Conservation (phyloP, 2,113 vertebrate genomes). For the Barnardius zonarius region DNA sequence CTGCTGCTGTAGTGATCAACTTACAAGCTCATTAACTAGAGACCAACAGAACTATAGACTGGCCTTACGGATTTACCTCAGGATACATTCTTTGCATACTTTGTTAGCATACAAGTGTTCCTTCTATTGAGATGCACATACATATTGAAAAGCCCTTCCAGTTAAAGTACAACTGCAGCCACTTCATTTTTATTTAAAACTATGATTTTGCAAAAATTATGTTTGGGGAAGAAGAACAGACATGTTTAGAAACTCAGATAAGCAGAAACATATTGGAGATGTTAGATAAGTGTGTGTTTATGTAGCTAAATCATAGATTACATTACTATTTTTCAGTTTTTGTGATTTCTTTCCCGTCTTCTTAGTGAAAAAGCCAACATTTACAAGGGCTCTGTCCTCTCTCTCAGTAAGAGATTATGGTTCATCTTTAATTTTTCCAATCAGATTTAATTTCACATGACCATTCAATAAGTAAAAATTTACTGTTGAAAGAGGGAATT, state of each 20-base stretch:
- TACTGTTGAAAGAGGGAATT: background rate
- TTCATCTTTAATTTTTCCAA: background rate
- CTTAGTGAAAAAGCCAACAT: background rate
- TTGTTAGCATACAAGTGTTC: background rate
- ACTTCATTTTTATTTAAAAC: background rate
- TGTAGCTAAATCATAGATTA: background rate
- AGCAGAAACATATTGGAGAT: background rate
- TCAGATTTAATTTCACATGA: background rate
- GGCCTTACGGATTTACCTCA: background rate
- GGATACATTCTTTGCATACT: background rate
- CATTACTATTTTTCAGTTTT: background rate
- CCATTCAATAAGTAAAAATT: background rate
- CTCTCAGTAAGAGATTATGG: background rate
- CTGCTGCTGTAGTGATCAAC: background rate
- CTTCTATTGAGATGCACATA: background rate
- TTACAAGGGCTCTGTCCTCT: background rate
- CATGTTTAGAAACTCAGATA: background rate
- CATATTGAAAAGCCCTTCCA: background rate
- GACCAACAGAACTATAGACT: background rate
- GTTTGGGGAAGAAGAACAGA: background rate
- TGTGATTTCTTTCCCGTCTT: background rate
- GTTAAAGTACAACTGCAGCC: background rate
- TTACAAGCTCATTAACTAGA: background rate
- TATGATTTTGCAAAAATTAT: background rate
- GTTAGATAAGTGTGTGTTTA: background rate